Evolutionary conservation across 1,140 invertebrate species (phyloP), one percentile per base, ranked within the genome.

Genomic region (Tribolium madens): DNA sequence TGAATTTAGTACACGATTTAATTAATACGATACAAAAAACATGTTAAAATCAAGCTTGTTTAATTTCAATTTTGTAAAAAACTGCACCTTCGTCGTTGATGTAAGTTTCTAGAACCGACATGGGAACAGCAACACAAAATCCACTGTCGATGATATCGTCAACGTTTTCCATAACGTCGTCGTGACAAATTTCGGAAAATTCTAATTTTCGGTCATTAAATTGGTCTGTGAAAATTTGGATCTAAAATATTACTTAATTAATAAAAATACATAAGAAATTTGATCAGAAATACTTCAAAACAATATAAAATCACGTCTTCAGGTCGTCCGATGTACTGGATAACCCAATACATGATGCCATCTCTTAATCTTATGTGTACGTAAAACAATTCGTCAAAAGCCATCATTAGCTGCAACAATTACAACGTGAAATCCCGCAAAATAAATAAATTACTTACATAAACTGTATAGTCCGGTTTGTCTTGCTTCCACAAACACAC

Each of bases 181-280:
- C 57, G 57, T 64, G 57, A 18, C 57, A 64, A 64, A 64, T 64
- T 64, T 64, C 57, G 1, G 57, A 64, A 64, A 64, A 64, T 64
- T 31, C 57, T 12, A 64, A 13, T 26, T 13, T 31, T 13, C 57
- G 31, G 57, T 64, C 57, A 26, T 31, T 64, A 13, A 64, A 64
- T 33, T 64, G 57, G 12, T 64, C 57, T 2, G 57, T 14, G 57
- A 64, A 64, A 33, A 64, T 64, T 0, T 64, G 10, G 6, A 64
- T 33, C 57, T 64, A n/a, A 7, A 33, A 26, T 2, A 47, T 26
- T 0, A 26, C 21, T 26, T 3, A n/a, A 5, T 26, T 26, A 26
- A 21, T 21, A 1, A 21, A 26, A 26, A 3, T 4, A 5, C 3
- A 26, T 9, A 7, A 7, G n/a, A 42, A 42, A n/a, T 2, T 42